Evolutionary conservation across 2,113 vertebrate genomes (phyloP), one percentile per base, ranked within the genome.

Genomic region (Rattus rattus): DNA sequence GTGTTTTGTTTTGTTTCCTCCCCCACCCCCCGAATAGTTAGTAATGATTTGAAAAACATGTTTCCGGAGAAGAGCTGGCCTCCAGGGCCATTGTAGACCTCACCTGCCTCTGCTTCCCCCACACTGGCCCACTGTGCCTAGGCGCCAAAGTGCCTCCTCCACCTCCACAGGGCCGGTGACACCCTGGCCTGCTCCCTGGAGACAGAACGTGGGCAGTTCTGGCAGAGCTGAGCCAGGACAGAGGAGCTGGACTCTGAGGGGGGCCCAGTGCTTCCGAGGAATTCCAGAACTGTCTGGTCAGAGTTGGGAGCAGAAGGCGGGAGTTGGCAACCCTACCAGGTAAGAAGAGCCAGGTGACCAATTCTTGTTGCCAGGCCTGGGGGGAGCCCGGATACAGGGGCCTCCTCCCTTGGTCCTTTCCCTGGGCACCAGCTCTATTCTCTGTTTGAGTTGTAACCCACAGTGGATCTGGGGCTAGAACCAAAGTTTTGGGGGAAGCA

Each of bases 1-100:
- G 61, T 54, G 65, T 75, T 33, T 69, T 39, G 43, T 36, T 39
- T 84, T 85, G 24, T 67, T 36, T 73, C 70, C 61, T 52, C 24
- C 47, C 73, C 67, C 67, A 54, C 52, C 52, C 52, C 52, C 52
- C 43, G 24, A 67, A 77, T 92, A 92, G 94, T n/a, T 43, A 28
- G 72, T 93, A 75, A 47, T 87, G 19, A 47, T 47, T 90, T 59
- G 69, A 97, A 98, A 98, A 98, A 98, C 97, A 98, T 98, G 97
- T 96, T 11, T 12, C 65, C 65, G 79, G 75, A 97, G 97, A 86
- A 79, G 97, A 97, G 97, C 86, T 0, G 1, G 0, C 16, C 9
- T 94, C 97, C 98, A 96, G 88, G 28, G 36, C 83, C 80, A 56
- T 11, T 54, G 17, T 22, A 95, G 84, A 81, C 2, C 13, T 91